Conservation (phyloP, 2,888 invertebrate species). For the Lepidocyrtinus sp. region DNA sequence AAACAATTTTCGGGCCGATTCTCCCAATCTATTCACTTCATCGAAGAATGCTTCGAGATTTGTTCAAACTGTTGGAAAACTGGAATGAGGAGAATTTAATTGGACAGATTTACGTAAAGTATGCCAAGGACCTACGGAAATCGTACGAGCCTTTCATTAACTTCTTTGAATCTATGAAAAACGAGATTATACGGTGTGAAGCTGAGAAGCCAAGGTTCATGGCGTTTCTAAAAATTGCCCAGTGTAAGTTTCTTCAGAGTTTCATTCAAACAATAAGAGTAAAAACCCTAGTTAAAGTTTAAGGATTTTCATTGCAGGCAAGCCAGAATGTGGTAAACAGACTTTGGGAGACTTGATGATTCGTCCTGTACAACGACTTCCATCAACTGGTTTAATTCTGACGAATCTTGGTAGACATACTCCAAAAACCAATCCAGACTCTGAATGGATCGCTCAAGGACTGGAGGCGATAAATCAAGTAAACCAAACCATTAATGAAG, state of each 20-base stretch:
- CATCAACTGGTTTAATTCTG: conserved; percentile 94
- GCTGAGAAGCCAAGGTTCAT: conserved; percentile 95
- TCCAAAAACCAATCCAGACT: conserved; percentile 87
- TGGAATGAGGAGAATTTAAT: conserved; percentile 92
- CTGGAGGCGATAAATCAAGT: conserved; percentile 74
- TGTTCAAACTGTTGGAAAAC: conserved; percentile 79
- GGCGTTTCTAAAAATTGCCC: conserved; percentile 96
- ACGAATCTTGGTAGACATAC: conserved; percentile 97
- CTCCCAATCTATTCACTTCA: conserved; percentile 96
- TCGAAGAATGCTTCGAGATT: conserved; percentile 80
- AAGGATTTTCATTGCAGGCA: conserved; percentile 72
- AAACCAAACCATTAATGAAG: conserved; percentile 97
- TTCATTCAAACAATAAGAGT: not conserved
- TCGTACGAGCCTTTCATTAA: conserved; percentile 99
- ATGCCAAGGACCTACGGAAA: conserved; percentile 89
- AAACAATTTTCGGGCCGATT: conserved; percentile 95
- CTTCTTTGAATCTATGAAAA: conserved; percentile 97
- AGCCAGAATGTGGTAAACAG: conserved; percentile 96
- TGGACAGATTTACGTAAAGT: conserved; percentile 89
- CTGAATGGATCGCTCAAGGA: conserved; percentile 67
- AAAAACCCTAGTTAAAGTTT: not conserved
- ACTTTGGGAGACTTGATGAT: conserved; percentile 96
- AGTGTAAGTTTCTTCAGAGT: conserved; percentile 75
- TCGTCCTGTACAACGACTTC: conserved; percentile 96
- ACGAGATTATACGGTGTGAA: conserved; percentile 92